phyloP scores from a whole-genome alignment of 2,113 vertebrate genomes.

The Brachypodius melanocephalos region DNA sequence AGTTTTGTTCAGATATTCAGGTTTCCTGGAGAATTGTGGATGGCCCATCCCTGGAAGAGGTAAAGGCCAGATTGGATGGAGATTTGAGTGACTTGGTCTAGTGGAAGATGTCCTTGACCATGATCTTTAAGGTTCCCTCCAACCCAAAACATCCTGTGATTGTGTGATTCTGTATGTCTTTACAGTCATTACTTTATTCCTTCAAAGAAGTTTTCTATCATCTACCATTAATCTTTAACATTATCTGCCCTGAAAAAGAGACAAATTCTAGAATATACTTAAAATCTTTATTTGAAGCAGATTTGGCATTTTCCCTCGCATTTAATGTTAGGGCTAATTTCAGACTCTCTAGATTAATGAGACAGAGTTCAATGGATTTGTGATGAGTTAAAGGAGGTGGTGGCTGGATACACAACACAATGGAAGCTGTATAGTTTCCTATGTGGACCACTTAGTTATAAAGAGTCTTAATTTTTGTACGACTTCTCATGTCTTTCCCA shows the following conservation, averaged over 20 bases:
- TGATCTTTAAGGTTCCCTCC: neutral
- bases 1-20: neutral
- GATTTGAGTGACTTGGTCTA: neutral
- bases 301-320: neutral
- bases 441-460: neutral
- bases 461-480: neutral
- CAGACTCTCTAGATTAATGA: neutral
- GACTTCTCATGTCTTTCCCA: neutral
- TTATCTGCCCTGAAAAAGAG: neutral
- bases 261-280: neutral
- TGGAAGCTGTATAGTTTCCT: neutral
- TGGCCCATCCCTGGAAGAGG: neutral
- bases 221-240: neutral
- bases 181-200: neutral
- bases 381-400: neutral
- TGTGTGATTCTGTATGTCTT: neutral
- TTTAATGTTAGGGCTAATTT: neutral
- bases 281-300: neutral
- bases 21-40: neutral
- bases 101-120: neutral
- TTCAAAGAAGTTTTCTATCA: neutral
- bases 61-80: neutral
- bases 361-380: neutral
- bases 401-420: neutral
- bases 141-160: neutral